Base-by-base conservation (phyloP, 2,797 vertebrate genomes). In the Hipposideros larvatus region DNA sequence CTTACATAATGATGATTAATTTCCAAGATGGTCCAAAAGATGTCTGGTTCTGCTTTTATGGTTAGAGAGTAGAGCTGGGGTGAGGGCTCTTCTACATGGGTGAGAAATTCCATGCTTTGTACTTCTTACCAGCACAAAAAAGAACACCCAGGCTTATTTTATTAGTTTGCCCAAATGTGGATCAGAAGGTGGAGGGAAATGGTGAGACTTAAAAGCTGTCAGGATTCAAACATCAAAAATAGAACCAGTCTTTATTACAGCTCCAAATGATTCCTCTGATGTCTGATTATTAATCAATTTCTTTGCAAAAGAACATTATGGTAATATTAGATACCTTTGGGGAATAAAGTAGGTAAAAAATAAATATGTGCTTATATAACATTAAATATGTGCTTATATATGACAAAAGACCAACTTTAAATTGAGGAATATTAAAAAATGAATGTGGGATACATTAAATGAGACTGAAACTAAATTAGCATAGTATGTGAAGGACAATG, bases 401-500 rank as follows among this genome's bases (percentile, higher is more conserved):
- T 87, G 51, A 70, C 2, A 74, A 85, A 63, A 4, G 9, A 93
- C 13, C 22, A 61, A 82, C 77, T 79, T 80, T 88, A 48, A 88
- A n/a, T 28, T 74, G 41, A 92, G 28, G 16, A 90, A 65, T 8
- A 94, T 73, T 59, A 83, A 79, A 79, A 90, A 91, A 73, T 65
- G 51, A 95, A 84, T 88, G 9, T 79, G 16, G 1, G 5, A 89
- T 92, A 91, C 7, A 59, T 46, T 95, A 82, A 87, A 55, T 63
- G 24, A 75, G 26, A 93, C 21, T 74, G 24, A 93, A 94, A 65
- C 41, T n/a, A 91, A 95, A 65, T 93, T 95, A 65, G 34, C 96
- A 85, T 83, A 94, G 21, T 68, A 68, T 68, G 11, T 86, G 41
- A 61, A 94, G 18, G 43, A 70, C 7, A 68, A 8, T 4, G 79